These are phyloP conservation scores for Drosophila auraria DNA, from an alignment of 1,140 invertebrate species.

Conservation along the genomic window DNA sequence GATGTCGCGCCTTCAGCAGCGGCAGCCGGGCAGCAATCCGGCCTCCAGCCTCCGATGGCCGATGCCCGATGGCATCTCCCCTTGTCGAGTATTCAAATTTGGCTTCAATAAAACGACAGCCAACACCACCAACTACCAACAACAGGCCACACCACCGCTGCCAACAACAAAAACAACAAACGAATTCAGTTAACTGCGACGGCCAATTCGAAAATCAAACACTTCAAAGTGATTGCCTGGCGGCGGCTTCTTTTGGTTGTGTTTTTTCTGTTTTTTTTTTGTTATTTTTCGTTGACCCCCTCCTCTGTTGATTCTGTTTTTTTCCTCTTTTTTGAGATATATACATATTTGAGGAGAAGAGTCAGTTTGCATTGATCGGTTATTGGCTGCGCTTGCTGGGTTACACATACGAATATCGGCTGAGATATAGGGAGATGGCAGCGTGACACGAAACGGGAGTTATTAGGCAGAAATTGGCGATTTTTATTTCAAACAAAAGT, in stretches of 20 bases:
- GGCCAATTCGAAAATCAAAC: conserved; percentile 82
- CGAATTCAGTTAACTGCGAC: conserved; percentile 58
- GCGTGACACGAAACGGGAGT: conserved; percentile 46
- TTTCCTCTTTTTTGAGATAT: conserved; percentile 8
- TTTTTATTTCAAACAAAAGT: neutral
- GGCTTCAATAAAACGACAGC: conserved; percentile 83
- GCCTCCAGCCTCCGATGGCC: conserved; percentile 8
- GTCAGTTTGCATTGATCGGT: conserved; percentile 76
- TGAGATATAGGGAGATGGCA: conserved; percentile 8
- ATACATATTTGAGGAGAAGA: conserved; percentile 57
- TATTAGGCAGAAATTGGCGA: neutral
- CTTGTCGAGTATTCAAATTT: conserved; percentile 82
- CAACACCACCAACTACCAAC: conserved; percentile 65
- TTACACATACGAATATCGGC: conserved; percentile 32
- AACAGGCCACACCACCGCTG: neutral
- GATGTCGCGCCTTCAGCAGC: conserved; percentile 72
- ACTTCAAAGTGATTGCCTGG: conserved; percentile 76
- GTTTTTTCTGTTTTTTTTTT: conserved; percentile 20
- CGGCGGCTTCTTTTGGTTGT: conserved; percentile 76
- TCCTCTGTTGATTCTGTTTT: conserved; percentile 42
- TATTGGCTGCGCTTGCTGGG: conserved; percentile 69
- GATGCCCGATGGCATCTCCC: conserved; percentile 44
- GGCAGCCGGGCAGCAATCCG: conserved; percentile 23
- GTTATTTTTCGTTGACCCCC: neutral
- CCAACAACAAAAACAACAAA: conserved; percentile 28